Evolutionary conservation across 2,888 invertebrate species (phyloP), one percentile per base, ranked within the genome.

Genomic region (Cantharis rustica): DNA sequence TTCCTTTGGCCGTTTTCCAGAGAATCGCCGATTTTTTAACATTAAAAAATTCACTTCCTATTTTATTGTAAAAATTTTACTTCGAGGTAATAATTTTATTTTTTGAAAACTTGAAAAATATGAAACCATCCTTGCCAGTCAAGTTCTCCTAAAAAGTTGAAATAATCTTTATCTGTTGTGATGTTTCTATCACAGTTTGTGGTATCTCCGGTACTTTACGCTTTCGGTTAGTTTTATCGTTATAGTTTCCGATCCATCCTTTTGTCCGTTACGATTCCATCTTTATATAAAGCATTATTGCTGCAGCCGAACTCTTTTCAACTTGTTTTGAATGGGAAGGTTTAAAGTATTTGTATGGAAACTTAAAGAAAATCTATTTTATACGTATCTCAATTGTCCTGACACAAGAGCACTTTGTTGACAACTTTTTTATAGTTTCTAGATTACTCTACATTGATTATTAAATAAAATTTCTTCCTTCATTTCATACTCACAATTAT

Each of bases 151-250:
- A 76, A 73, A 68, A 75, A 75, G 72, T 76, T 68, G 78, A 80
- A 78, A 81, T 85, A 85, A 85, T 86, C 86, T 85, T 86, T 85
- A 86, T 86, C 85, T 85, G 84, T 85, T 84, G 85, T 85, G 84
- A 84, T 85, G 85, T 84, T 83, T 83, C 82, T 79, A 81, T 83
- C 82, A 79, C 80, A 79, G 81, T 79, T 76, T 80, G 81, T 78
- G 83, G 80, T 83, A 84, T 85, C 84, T 84, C 82, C 84, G 83
- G 83, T 82, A 83, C 82, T 84, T 83, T 84, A 82, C 80, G 82
- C 83, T 84, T 86, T 86, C 85, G 84, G 86, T 85, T 86, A 86
- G 87, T 85, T 86, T 87, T 86, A 87, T 87, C 86, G 86, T 85
- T 85, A 81, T 85, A 85, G 84, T 85, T 86, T 86, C 86, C 86